phyloP scores from a whole-genome alignment of 2,888 invertebrate species.

The Stenchaetothrips biformis region DNA sequence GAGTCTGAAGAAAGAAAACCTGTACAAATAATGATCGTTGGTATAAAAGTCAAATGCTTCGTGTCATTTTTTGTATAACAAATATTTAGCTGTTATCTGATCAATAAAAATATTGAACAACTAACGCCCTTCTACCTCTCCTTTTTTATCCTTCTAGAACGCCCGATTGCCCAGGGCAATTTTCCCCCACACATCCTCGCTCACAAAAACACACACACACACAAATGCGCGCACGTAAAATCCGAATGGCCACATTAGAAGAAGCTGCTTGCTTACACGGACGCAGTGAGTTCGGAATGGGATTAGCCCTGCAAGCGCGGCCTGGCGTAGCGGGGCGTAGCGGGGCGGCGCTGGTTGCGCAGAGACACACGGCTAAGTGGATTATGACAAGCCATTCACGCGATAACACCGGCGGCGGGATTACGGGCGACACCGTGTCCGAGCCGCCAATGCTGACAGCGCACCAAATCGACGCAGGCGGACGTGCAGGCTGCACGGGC shows the following conservation, averaged over 20 bases:
- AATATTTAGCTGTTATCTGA: constrained; percentile 24
- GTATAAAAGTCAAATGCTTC: constrained; percentile 14
- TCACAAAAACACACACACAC: too few relatives aligned
- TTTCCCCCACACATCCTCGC: too few relatives aligned
- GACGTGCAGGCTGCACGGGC: too few relatives aligned
- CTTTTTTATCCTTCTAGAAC: too few relatives aligned
- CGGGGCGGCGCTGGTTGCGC: not conserved
- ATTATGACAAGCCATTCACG: not conserved
- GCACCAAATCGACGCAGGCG: too few relatives aligned
- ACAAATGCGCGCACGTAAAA: too few relatives aligned
- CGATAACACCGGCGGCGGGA: not conserved
- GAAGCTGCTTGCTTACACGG: too few relatives aligned
- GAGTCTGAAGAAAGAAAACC: constrained; percentile 23
- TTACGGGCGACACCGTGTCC: not conserved
- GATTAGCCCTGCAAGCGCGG: not conserved
- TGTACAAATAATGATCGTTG: constrained; percentile 15
- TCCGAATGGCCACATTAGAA: too few relatives aligned
- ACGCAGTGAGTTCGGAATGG: not conserved
- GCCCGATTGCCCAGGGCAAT: too few relatives aligned
- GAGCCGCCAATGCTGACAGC: too few relatives aligned
- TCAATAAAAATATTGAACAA: not conserved
- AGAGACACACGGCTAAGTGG: not conserved
- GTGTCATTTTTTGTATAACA: constrained; percentile 25
- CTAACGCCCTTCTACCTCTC: not conserved
- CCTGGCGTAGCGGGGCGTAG: not conserved